A percentile compares a stretch with the other conserved stretches of the same genome.
These are phyloP conservation scores for Muscicapa striata DNA, from an alignment of 2,797 vertebrate genomes.

Conservation along the genomic window DNA sequence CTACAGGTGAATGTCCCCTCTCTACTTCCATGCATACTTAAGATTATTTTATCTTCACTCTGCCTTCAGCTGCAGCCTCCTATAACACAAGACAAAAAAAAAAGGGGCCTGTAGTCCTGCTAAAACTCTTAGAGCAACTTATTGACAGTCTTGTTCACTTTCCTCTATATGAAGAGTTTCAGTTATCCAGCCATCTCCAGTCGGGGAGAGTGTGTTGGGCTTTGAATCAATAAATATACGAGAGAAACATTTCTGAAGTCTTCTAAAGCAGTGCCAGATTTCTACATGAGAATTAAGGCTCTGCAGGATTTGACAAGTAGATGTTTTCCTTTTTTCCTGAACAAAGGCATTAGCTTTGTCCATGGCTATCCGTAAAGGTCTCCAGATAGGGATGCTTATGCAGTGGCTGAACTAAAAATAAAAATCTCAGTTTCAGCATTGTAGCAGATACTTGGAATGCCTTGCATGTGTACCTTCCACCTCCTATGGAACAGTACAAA, in stretches of 20 bases:
- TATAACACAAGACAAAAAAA: not conserved
- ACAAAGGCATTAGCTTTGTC: not conserved
- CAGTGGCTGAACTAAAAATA: not conserved
- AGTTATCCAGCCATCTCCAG: not conserved
- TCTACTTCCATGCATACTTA: not conserved
- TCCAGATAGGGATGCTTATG: not conserved
- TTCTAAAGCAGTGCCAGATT: not conserved
- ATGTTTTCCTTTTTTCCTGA: not conserved
- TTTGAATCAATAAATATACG: not conserved
- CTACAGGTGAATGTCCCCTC: not conserved
- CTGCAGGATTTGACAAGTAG: not conserved
- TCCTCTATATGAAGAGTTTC: not conserved
- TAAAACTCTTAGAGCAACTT: not conserved
- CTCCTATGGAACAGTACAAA: not conserved
- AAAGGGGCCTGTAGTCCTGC: not conserved
- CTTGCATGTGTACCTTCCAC: not conserved
- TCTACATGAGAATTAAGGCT: not conserved
- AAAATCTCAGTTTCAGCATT: not conserved
- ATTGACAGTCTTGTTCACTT: not conserved
- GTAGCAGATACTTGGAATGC: not conserved
- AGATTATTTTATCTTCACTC: not conserved
- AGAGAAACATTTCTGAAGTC: not conserved
- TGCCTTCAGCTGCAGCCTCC: not conserved
- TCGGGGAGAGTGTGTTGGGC: not conserved
- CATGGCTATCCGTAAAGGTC: not conserved